Percentiles rank a stretch among this genome's conserved stretches.
These are phyloP conservation scores for Morpho achilles DNA, from an alignment of 2,888 invertebrate genomes.

Conservation along the genomic window DNA sequence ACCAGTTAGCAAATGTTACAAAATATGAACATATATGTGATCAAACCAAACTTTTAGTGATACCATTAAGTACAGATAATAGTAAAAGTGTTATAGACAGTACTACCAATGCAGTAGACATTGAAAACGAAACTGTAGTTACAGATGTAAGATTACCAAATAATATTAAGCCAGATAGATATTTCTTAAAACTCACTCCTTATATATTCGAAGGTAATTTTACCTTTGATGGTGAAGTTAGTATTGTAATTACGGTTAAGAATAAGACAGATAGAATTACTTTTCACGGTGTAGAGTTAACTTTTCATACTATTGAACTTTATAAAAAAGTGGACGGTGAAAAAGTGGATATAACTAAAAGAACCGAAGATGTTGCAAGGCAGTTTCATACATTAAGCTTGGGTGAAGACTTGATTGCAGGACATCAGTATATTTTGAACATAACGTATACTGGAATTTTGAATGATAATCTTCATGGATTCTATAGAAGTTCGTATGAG, in stretches of 20 bases:
- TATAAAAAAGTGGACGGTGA: conserved; percentile 58
- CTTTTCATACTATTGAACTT: conserved; percentile 79
- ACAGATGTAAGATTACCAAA: conserved; percentile 84
- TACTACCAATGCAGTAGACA: conserved; percentile 38
- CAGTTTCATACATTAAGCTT: conserved; percentile 85
- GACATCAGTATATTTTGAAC: conserved; percentile 82
- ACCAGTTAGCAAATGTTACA: conserved; percentile 65
- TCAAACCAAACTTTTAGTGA: conserved; percentile 59
- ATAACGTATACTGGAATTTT: conserved; percentile 86
- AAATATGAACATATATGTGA: conserved; percentile 67
- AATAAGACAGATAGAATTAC: conserved; percentile 83
- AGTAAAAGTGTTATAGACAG: conserved; percentile 58
- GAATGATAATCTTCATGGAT: conserved; percentile 87
- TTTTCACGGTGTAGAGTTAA: conserved; percentile 86
- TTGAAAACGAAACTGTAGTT: conserved; percentile 35
- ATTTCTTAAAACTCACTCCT: conserved; percentile 85
- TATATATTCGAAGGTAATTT: conserved; percentile 87
- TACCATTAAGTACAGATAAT: conserved; percentile 61
- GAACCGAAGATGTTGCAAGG: conserved; percentile 78
- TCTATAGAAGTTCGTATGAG: conserved; percentile 90
- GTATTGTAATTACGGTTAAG: conserved; percentile 80
- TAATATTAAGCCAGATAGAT: conserved; percentile 83
- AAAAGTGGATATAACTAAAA: conserved; percentile 48
- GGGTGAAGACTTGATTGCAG: conserved; percentile 75
- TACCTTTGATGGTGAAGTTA: conserved; percentile 86